Evolutionary conservation across 2,888 invertebrate genomes (phyloP), one percentile per base, ranked within the genome.

Genomic region (Electrophaes corylata): DNA sequence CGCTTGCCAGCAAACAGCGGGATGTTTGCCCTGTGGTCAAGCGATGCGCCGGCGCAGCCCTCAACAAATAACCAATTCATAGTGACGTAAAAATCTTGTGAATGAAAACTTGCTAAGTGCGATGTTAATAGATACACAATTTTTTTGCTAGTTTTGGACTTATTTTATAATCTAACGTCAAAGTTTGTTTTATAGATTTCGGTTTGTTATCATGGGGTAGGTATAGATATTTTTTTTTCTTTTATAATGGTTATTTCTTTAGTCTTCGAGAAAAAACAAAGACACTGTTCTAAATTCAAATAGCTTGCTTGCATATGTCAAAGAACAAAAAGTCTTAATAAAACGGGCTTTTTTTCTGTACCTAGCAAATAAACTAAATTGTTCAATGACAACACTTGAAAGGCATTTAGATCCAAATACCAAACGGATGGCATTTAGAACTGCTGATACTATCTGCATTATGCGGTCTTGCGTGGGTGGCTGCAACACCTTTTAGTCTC

Each of bases 101-200:
- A 89, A 89, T 90, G 88, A 79, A 79, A 62, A 68, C 67, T 72
- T 78, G 77, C 69, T 72, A 70, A 75, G 60, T 71, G 66, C 29
- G 54, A 48, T 52, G 49, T 23, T 23, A 40, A 47, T 49, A 54
- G 37, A 46, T 40, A 60, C 8, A 26, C n/a, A 26, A n/a, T n/a
- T 26, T 16, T 44, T 31, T 45, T 18, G 19, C n/a, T 19, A 18
- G 10, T 19, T 40, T 11, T 1, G 18, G 18, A 10, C 8, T 18
- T 16, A 29, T 19, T 19, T 33, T 5, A 12, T 12, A 35, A 6
- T 35, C 14, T 35, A 6, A 35, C 31, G n/a, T 23, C 23, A 23
- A 23, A 5, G 2, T 6, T 23, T 23, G 6, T 4, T 23, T 23
- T 23, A 23, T 23, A 6, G 23, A 5, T 4, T 4, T 6, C 23